Evolutionary conservation across 2,113 vertebrate species (phyloP), one percentile per base, ranked within the genome.

Genomic region (Cinclus mexicanus): DNA sequence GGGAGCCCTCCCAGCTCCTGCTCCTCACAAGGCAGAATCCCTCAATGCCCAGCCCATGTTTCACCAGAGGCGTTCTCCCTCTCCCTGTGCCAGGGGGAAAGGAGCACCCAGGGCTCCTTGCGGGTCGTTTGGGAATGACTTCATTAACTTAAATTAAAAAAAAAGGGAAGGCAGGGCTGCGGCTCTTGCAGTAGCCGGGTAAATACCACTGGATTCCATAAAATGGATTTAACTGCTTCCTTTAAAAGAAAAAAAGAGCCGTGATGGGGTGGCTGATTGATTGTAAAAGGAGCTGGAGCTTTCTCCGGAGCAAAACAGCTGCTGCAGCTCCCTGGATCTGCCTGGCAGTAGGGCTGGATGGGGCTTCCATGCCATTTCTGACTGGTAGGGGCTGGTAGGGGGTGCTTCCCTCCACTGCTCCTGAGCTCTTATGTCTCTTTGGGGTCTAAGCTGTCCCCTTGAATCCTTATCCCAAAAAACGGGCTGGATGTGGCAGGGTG

Each of bases 211-310:
- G 91, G 94, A 94, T 96, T 97, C 96, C 87, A 96, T 97, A 94
- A 97, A 96, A 94, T 92, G 93, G 91, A 47, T 96, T 96, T 97
- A 97, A 97, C 94, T 96, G 92, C 92, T 93, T 95, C 94, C 95
- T 96, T 93, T 93, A 86, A 94, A 86, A 90, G 92, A 60, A 80
- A 91, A 91, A 95, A 87, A 76, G 83, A 72, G 89, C 83, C 0
- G 41, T 87, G 94, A 94, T 94, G 95, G 92, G 91, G 91, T 87
- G 94, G 91, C 81, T 94, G 94, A 93, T 89, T 93, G 94, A 85
- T 93, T 95, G 96, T 91, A 94, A 96, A 96, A 96, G 92, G 94
- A 94, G 89, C 87, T 2, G 37, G 21, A 76, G 91, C 69, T 53
- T 83, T 92, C 80, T 92, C 35, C 14, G 1, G 64, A 88, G 93